Conservation (phyloP, 2,888 invertebrate genomes). For the Apantesis nais region DNA sequence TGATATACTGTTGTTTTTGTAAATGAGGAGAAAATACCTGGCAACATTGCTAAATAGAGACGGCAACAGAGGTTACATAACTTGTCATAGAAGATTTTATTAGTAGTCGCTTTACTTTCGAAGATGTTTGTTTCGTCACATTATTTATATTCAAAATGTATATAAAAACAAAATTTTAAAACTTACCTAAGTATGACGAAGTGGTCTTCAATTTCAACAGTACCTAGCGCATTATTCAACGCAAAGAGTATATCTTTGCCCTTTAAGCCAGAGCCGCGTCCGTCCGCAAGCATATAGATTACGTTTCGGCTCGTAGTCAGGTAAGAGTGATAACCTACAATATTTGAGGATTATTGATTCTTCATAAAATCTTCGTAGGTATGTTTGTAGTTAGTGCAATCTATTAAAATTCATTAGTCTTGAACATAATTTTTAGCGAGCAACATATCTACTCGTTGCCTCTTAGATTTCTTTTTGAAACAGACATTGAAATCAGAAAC, state of each 20-base stretch:
- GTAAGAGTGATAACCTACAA: constrained; percentile 88
- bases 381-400: too few species aligned
- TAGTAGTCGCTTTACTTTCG: too few species aligned
- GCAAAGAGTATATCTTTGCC: constrained; percentile 92
- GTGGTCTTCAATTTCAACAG: constrained; percentile 95
- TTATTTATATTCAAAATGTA: neutral
- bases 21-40: neutral
- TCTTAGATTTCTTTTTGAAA: neutral
- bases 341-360: neutral
- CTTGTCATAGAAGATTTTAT: neutral
- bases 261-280: constrained; percentile 93
- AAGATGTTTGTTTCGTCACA: too few species aligned
- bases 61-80: neutral
- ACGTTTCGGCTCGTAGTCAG: constrained; percentile 90
- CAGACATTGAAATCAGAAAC: too few species aligned
- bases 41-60: neutral
- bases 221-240: constrained; percentile 92
- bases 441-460: too few species aligned
- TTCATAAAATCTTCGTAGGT: neutral
- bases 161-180: neutral
- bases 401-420: too few species aligned
- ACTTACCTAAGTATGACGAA: constrained; percentile 87
- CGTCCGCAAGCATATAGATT: constrained; percentile 93
- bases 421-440: too few species aligned
- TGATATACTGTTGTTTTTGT: neutral